Evolutionary conservation across 1,140 invertebrate species (phyloP).

Genomic region (Ips typographus): DNA sequence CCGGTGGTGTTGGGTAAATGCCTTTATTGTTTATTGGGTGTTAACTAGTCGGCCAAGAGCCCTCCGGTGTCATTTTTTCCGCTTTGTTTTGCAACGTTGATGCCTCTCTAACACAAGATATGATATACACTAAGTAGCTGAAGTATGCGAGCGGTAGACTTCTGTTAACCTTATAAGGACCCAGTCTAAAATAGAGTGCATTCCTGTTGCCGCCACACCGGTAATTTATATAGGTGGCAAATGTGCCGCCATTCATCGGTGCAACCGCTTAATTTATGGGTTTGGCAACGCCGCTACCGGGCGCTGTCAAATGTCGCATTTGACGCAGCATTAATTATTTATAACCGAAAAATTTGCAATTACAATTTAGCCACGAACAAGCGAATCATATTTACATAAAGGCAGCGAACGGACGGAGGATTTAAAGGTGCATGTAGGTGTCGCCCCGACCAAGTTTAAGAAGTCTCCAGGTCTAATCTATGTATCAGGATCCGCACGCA

Average conservation of each 20-base stretch:
- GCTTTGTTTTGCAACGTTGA: too few relatives aligned
- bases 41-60: too few relatives aligned
- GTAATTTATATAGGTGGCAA: slow-evolving; percentile 11
- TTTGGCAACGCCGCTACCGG: not conserved
- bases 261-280: not conserved
- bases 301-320: not conserved
- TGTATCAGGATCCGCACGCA: slow-evolving; percentile 29
- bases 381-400: slow-evolving; percentile 29
- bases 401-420: slow-evolving; percentile 5
- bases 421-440: slow-evolving; percentile 32
- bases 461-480: slow-evolving; percentile 16
- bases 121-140: too few relatives aligned
- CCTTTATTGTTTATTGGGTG: too few relatives aligned
- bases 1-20: too few relatives aligned
- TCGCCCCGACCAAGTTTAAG: slow-evolving; percentile 17
- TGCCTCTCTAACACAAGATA: too few relatives aligned
- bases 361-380: slow-evolving; percentile 15
- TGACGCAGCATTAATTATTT: slow-evolving; percentile 6
- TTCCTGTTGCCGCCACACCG: not conserved
- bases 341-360: slow-evolving; percentile 27
- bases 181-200: not conserved
- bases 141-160: too few relatives aligned
- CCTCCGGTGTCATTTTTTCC: too few relatives aligned
- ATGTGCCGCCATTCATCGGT: slow-evolving; percentile 6
- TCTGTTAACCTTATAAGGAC: too few relatives aligned